Evolutionary conservation across 92 coral and sea anemone genomes (phyloP), one percentile per base, ranked within the genome.

Genomic region (Heliopora coerulea): DNA sequence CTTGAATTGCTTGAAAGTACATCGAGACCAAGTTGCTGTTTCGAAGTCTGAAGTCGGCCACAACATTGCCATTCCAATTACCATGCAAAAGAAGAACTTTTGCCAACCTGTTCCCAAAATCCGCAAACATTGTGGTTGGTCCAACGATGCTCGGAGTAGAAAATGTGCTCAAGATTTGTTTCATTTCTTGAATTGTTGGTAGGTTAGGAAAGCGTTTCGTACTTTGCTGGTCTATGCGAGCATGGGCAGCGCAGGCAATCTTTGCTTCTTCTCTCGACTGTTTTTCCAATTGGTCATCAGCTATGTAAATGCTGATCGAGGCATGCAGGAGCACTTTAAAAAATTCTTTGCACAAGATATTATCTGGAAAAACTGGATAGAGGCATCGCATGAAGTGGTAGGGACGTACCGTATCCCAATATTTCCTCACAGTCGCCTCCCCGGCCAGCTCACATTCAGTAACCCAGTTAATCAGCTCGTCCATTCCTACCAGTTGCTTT

Each of bases 401-500:
- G 1, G 67, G 67, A 8, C 27, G 33, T 27, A 61, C 9, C 18
- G 1, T 17, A 8, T 61, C 32, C 3, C 28, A 39, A 28, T 61
- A 61, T 18, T 31, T 2, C 14, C 48, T 37, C 0, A 61, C 48
- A 7, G 24, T 9, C 33, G 2, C 39, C 24, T 61, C 67, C 4
- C 32, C 67, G 24, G 0, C 39, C 20, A 33, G 14, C 21, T 31
- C 67, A 33, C 46, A 31, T 61, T 61, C 67, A 1, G n/a, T 8
- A 24, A 31, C 25, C 67, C 67, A 61, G 19, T 27, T 61, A 30
- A 61, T 33, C 8, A 61, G 21, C 67, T 42, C 67, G 33, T 61
- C 67, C 33, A 61, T 33, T 9, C 39, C 48, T 1, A 31, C 18
- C 19, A 61, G 41, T n/a, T n/a, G n/a, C n/a, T n/a, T n/a, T 31